Base-by-base conservation (phyloP, 2,113 vertebrate genomes). In the Zosterops borbonicus region DNA sequence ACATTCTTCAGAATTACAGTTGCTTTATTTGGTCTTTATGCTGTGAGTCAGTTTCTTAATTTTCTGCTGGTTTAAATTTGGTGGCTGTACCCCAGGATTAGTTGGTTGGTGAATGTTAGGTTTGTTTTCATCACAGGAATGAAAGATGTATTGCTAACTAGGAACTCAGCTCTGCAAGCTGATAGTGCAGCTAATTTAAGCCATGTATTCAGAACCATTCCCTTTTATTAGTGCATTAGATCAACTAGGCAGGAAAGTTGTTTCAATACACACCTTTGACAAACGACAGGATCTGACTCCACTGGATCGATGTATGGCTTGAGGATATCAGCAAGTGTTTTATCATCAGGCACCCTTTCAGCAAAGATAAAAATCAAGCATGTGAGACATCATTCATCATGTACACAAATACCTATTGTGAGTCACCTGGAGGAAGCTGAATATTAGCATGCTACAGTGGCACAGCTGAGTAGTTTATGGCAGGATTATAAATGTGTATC, bases 201-300 rank as follows among this genome's bases (percentile, higher is more conserved):
- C 12, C 27, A 78, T 31, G 52, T 83, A 58, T n/a, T 75, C 42
- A 86, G 55, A 88, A 92, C 14, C 3, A 2, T 69, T 81, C 55
- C 29, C 22, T 56, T 95, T 85, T 42, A 63, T 35, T 58, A 79
- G 41, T 8, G 29, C 41, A 64, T 39, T 29, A 62, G 10, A 65
- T 9, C 19, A 91, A 62, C 28, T 2, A 55, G 41, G n/a, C 29
- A 88, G 62, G n/a, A 64, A 69, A 90, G 31, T 82, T 85, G 90
- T 69, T 93, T 93, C 79, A 53, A 89, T 83, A 92, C 95, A 76
- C 97, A 99, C 99, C 98, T 99, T 90, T 99, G 99, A 79, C 98
- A 98, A 90, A 97, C 97, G 41, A 98, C 97, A 86, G 99, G 99
- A 97, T 99, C 98, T 11, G 99, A 99, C 60, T 99, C 98, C 85